Percentiles rank a stretch among this genome's conserved stretches.
These are phyloP conservation scores for Eurytoma adleriae DNA, from an alignment of 2,888 invertebrate species.

Conservation along the genomic window DNA sequence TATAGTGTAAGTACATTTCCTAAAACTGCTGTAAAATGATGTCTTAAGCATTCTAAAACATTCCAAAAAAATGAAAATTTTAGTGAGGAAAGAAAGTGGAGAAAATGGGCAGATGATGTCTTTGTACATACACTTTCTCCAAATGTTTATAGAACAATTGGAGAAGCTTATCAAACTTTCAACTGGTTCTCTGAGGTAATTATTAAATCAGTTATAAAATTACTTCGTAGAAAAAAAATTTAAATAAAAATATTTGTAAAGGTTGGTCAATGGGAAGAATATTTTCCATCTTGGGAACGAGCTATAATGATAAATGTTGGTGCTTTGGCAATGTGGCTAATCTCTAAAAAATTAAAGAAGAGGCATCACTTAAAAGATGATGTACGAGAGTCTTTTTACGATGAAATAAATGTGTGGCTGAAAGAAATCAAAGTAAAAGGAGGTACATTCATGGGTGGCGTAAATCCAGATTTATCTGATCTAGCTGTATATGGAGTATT, in stretches of 20 bases:
- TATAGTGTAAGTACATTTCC: conserved; percentile 78
- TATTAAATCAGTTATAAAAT: conserved; percentile 31
- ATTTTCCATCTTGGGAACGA: conserved; percentile 92
- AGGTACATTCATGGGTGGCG: conserved; percentile 90
- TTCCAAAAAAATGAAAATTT: conserved; percentile 18
- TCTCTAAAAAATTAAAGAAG: conserved; percentile 92
- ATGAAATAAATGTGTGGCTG: conserved; percentile 90
- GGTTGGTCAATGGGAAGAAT: conserved; percentile 93
- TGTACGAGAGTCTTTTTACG: conserved; percentile 92
- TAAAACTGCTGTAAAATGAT: conserved; percentile 9
- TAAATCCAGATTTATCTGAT: conserved; percentile 93
- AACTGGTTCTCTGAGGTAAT: conserved; percentile 90
- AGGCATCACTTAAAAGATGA: conserved; percentile 91
- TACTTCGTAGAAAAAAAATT: conserved; percentile 22
- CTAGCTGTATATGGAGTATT: conserved; percentile 93
- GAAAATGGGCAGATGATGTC: conserved; percentile 94
- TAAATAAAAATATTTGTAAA: conserved; percentile 59
- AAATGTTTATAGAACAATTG: conserved; percentile 93
- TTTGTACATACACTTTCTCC: conserved; percentile 96
- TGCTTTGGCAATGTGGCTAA: conserved; percentile 94
- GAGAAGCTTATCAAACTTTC: conserved; percentile 94
- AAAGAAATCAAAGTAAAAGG: conserved; percentile 83
- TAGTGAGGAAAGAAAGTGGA: conserved; percentile 96
- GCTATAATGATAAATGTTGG: conserved; percentile 93
- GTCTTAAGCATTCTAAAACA: conserved; percentile 16